A percentile compares a stretch with the other conserved stretches of the same genome.
These are phyloP conservation scores for Artibeus lituratus DNA, from an alignment of 2,797 vertebrate genomes.

Conservation along the genomic window DNA sequence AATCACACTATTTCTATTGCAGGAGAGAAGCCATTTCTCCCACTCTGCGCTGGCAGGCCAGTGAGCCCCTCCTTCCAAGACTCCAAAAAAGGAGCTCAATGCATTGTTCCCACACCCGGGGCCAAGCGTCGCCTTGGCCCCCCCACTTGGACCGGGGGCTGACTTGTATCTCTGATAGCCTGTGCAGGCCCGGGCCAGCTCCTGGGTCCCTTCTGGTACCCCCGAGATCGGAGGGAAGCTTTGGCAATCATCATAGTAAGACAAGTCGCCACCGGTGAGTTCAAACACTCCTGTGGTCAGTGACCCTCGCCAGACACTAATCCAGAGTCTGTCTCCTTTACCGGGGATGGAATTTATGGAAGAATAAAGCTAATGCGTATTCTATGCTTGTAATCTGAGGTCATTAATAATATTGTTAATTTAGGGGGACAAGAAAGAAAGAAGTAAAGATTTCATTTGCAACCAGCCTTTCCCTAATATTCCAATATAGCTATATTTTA, in stretches of 20 bases:
- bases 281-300: accelerated
- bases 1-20: not conserved
- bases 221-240: not conserved
- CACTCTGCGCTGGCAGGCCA: not conserved
- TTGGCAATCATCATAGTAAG: accelerated
- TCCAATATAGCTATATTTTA: not conserved
- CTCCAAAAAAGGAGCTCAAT: not conserved
- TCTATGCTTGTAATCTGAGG: not conserved
- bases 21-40: not conserved
- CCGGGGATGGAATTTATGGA: not conserved
- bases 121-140: accelerated
- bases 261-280: accelerated
- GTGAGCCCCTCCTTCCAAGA: not conserved
- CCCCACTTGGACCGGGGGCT: accelerated
- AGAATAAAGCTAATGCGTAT: not conserved
- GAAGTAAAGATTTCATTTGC: not conserved
- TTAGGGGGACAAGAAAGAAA: not conserved
- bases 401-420: not conserved
- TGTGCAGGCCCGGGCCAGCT: accelerated
- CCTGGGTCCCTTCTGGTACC: not conserved
- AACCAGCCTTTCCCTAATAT: not conserved
- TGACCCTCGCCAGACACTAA: not conserved
- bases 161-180: too few species aligned
- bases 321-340: not conserved
- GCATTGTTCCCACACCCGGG: accelerated